Percentiles rank a stretch among this genome's conserved stretches.
These are phyloP conservation scores for Platorchestia sp. DNA, from an alignment of 1,140 invertebrate genomes.

Conservation along the genomic window DNA sequence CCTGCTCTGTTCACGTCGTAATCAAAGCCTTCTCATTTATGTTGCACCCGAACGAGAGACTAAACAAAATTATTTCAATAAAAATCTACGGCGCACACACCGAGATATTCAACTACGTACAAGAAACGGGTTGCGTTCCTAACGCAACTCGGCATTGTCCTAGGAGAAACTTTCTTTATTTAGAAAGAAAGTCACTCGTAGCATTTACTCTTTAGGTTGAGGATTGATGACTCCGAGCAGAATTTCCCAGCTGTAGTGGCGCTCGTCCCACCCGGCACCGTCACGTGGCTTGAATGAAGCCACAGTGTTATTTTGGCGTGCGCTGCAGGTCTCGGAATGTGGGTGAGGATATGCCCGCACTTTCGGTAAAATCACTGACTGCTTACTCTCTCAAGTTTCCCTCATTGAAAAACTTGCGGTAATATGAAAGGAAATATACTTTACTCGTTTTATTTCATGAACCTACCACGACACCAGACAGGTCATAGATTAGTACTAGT, in stretches of 20 bases:
- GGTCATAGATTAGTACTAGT: neutral
- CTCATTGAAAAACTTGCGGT: neutral
- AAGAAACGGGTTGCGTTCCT: neutral
- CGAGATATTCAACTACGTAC: neutral
- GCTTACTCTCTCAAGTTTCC: neutral
- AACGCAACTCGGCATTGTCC: neutral
- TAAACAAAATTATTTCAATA: neutral
- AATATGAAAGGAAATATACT: neutral
- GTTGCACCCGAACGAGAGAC: neutral
- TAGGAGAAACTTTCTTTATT: neutral
- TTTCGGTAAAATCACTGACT: neutral
- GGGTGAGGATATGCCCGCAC: neutral
- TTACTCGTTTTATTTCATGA: neutral
- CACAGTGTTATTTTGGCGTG: neutral
- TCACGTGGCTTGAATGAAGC: neutral
- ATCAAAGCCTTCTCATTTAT: neutral
- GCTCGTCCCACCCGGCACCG: neutral
- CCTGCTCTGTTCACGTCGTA: neutral
- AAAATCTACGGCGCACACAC: slow-evolving; percentile 26
- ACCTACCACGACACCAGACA: neutral
- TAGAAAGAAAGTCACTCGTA: neutral
- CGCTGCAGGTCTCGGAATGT: neutral
- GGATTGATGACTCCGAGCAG: neutral
- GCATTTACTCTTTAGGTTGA: neutral
- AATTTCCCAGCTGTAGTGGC: neutral